phyloP scores from a whole-genome alignment of 2,113 vertebrate species.

The Platichthys stellatus region DNA sequence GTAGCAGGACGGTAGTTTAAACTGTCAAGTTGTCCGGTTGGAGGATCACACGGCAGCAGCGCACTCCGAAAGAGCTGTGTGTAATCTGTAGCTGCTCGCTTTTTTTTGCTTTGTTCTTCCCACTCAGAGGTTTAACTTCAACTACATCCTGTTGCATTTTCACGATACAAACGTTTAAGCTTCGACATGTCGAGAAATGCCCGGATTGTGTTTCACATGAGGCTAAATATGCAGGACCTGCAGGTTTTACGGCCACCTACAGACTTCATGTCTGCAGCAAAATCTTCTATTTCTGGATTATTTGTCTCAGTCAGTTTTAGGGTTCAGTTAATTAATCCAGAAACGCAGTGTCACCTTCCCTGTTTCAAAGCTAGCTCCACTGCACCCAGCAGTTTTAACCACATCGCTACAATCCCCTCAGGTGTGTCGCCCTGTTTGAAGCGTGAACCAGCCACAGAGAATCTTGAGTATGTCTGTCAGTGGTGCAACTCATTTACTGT shows the following conservation, averaged over 20 bases:
- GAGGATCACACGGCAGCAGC: conserved; percentile 13
- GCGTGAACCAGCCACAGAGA: conserved; percentile 15
- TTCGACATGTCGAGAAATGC: too few species aligned
- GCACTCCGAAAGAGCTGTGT: conserved; percentile 27
- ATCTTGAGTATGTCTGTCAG: conserved; percentile 17
- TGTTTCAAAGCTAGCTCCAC: neutral
- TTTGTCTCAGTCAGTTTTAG: too few species aligned
- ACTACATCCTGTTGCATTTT: conserved; percentile 64
- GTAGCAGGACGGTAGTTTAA: neutral
- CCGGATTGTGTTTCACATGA: too few species aligned
- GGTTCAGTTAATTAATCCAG: neutral
- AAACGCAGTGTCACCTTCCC: neutral
- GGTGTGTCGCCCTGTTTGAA: conserved; percentile 17
- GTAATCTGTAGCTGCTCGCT: conserved; percentile 53
- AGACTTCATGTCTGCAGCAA: too few species aligned
- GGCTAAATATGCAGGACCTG: too few species aligned
- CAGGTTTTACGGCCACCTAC: too few species aligned
- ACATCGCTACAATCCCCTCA: neutral
- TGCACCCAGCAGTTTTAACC: neutral
- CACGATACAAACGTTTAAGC: too few species aligned
- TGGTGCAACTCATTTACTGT: conserved; percentile 64
- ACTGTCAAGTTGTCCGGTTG: neutral
- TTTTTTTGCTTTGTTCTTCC: conserved; percentile 45
- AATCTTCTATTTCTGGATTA: too few species aligned
- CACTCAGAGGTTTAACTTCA: conserved; percentile 53